phyloP scores from a whole-genome alignment of 2,113 vertebrate genomes.

The Phrynocephalus versicolor region DNA sequence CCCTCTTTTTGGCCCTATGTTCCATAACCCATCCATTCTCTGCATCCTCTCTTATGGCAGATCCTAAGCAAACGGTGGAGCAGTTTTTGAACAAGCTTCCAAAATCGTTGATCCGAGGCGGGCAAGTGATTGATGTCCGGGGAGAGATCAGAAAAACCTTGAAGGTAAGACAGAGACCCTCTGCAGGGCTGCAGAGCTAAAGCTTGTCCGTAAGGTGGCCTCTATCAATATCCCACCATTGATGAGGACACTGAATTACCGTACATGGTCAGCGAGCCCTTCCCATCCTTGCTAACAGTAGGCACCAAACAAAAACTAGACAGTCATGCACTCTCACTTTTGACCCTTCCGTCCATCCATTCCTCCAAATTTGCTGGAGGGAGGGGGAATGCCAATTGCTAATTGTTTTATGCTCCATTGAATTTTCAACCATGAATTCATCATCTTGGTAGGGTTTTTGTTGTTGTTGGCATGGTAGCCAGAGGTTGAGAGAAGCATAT shows the following conservation, averaged over 20 bases:
- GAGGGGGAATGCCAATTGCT: neutral
- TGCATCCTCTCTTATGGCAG: conserved; percentile 51
- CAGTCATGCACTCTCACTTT: neutral
- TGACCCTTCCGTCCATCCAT: neutral
- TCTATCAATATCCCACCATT: neutral
- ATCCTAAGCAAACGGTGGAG: conserved; percentile 64
- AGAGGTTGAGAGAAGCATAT: neutral
- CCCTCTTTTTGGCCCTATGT: fast-evolving
- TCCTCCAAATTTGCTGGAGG: neutral
- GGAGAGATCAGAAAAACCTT: conserved; percentile 66
- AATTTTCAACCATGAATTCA: neutral
- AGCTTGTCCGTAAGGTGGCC: neutral
- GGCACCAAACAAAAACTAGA: neutral
- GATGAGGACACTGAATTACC: no score
- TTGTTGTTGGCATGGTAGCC: neutral
- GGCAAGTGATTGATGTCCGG: conserved; percentile 72
- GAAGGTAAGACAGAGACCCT: conserved; percentile 72
- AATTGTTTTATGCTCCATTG: neutral
- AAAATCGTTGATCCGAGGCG: conserved; percentile 72
- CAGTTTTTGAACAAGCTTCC: conserved; percentile 77
- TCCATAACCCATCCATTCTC: fast-evolving
- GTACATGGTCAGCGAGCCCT: no score
- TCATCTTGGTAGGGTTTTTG: no score
- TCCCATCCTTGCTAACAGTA: no score
- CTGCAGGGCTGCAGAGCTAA: no score